phyloP scores from a whole-genome alignment of 2,113 vertebrate genomes.

The Poeciliopsis turrubarensis region DNA sequence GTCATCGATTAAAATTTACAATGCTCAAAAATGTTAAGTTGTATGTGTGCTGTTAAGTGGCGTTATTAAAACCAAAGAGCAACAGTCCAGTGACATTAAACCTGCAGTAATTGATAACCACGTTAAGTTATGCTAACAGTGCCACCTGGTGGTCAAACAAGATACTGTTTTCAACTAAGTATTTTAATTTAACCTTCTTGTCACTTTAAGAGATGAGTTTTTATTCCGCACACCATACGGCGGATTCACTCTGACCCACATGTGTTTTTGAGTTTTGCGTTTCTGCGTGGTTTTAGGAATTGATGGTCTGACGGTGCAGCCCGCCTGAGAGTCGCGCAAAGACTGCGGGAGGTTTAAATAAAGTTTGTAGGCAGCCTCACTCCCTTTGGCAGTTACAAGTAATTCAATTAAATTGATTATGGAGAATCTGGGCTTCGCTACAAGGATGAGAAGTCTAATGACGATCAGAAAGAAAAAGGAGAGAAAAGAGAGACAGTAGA shows the following conservation, averaged over 20 bases:
- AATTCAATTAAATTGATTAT: not conserved
- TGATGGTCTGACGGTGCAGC: too few relatives aligned
- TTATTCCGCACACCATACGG: too few relatives aligned
- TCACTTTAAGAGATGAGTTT: too few relatives aligned
- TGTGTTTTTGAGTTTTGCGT: too few relatives aligned
- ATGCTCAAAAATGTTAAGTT: too few relatives aligned
- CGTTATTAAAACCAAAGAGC: not conserved
- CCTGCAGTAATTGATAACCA: not conserved
- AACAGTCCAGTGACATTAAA: not conserved
- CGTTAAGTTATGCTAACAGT: not conserved
- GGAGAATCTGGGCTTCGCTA: slow-evolving; percentile 12
- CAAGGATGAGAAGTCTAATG: not conserved
- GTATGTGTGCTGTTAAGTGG: not conserved
- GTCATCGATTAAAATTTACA: too few relatives aligned
- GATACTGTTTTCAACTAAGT: not conserved
- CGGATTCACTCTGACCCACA: too few relatives aligned
- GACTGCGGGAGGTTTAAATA: not conserved
- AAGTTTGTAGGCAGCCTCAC: not conserved
- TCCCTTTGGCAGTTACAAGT: too few relatives aligned
- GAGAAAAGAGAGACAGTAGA: slow-evolving; percentile 20
- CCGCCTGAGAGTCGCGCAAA: too few relatives aligned
- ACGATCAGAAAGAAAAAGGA: slow-evolving; percentile 7
- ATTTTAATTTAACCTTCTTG: not conserved
- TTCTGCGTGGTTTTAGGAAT: too few relatives aligned
- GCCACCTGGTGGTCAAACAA: not conserved